These are phyloP conservation scores for Melangyna quadrimaculata DNA, from an alignment of 2,888 invertebrate species.

Conservation along the genomic window DNA sequence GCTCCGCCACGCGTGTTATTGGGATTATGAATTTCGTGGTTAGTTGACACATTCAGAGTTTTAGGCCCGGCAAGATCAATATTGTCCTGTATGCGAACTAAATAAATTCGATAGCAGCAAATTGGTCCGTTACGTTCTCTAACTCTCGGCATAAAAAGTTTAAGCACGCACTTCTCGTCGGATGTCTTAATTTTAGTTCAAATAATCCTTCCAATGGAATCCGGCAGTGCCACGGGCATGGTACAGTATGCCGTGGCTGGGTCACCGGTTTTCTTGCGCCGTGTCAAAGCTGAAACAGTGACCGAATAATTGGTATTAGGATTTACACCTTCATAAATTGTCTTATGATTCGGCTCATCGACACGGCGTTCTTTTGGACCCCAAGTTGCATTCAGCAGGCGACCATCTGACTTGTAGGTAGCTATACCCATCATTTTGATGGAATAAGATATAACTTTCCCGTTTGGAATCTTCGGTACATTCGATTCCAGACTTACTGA, in stretches of 20 bases:
- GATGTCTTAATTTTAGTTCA: constrained; percentile 85
- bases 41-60: constrained; percentile 87
- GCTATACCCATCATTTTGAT: constrained; percentile 84
- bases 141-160: constrained; percentile 88
- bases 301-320: constrained; percentile 93
- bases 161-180: constrained; percentile 87
- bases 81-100: constrained; percentile 86
- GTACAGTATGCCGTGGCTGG: constrained; percentile 85
- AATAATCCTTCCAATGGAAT: constrained; percentile 81
- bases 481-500: constrained; percentile 88
- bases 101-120: constrained; percentile 91
- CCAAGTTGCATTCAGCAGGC: constrained; percentile 82
- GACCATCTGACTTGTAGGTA: constrained; percentile 82
- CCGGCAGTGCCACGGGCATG: constrained; percentile 88
- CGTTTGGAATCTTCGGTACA: constrained; percentile 88
- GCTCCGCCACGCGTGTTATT: constrained; percentile 86
- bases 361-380: constrained; percentile 84
- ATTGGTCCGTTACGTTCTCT: constrained; percentile 93
- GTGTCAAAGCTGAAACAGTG: constrained; percentile 88
- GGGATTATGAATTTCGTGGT: constrained; percentile 87
- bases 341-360: constrained; percentile 81
- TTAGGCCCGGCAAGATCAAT: constrained; percentile 86
- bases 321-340: constrained; percentile 85
- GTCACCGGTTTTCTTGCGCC: constrained; percentile 88
- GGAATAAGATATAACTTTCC: constrained; percentile 89